Base-by-base conservation (phyloP, 2,888 invertebrate species). In the Apoda limacodes region DNA sequence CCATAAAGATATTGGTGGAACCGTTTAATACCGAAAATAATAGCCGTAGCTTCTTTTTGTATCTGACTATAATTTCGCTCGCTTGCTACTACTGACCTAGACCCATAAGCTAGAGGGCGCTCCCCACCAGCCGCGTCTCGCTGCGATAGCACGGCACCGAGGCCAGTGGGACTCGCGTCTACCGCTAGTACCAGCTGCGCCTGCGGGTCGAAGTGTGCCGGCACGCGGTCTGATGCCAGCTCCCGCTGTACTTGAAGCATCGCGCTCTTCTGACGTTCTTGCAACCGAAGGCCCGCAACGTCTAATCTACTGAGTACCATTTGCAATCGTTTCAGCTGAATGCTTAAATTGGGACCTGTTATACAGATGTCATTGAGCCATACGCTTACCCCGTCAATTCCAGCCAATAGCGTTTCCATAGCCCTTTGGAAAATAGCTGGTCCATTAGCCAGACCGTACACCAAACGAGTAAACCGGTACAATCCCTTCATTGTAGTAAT, bases 361-460 rank as follows among this genome's bases (percentile, higher is more conserved):
- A 35, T 14, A 22, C 39, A 42, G 7, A 45, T 29, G 19, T 45
- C 45, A 14, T 45, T 40, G 6, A 45, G 28, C 33, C 36, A 37
- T 4, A 22, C 11, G 5, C 39, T 34, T 1, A 46, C 42, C 0
- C 45, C 48, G 2, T 45, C 40, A 5, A 52, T 30, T 1, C 43
- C 46, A 7, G 36, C 7, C 1, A 49, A 25, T 6, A 51, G 9
- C 1, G 38, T 30, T 21, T 47, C 45, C 43, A 48, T 45, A 1
- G 46, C 35, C 2, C 42, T 33, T 29, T 45, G 46, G 9, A 40
- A 46, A 10, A 46, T 38, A 1, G 41, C 42, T 0, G 44, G 43
- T 1, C 37, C 42, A 17, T 39, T 42, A 0, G 43, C 35, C 3
- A 45, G 20, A 1, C 43, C 44, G 13, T 42, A 45, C 7, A 45